Base-by-base conservation (phyloP, 2,888 invertebrate species). In the Morpho helenor region DNA sequence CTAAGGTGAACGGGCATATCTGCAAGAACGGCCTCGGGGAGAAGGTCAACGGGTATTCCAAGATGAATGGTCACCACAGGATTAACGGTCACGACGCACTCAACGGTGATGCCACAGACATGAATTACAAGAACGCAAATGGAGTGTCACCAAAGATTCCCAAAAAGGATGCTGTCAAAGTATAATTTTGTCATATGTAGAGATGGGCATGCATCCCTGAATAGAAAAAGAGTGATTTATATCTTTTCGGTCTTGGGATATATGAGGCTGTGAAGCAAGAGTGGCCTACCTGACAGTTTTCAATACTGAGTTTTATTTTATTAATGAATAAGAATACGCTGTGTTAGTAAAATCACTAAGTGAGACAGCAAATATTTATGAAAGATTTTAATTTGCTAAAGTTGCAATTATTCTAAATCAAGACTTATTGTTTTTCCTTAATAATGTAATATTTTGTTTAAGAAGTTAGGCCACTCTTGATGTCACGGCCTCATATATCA, bases 101-200 rank as follows among this genome's bases (percentile, higher is more conserved):
- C 47, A 75, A 75, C 50, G 76, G 75, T 8, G 67, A 66, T 52
- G 65, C 64, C 9, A n/a, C 65, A 1, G 76, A 76, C 52, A 59
- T 78, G 48, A 70, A 68, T 66, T 73, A 72, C 66, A 75, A 79
- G 66, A 77, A 76, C 59, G 74, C 80, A 75, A 74, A 75, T 75
- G 52, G 65, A 52, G 65, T 59, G 66, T 74, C 89, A 82, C 89
- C 89, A 84, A 89, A 89, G 86, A 88, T 87, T 74, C 82, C 83
- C 76, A 89, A 77, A 68, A 78, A 87, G 73, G 67, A 87, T 68
- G 85, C 88, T 72, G 79, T 89, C 71, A 88, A 88, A 76, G 87
- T 79, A 69, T 87, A 82, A 77, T 71, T 63, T 63, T 65, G 65
- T 16, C 16, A 16, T 16, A 16, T 16, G 16, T 16, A 16, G 16